Evolutionary conservation across 30 jellyfish, hydroid and myxozoan species (phyloP).

Genomic region (Turritopsis dohrnii): DNA sequence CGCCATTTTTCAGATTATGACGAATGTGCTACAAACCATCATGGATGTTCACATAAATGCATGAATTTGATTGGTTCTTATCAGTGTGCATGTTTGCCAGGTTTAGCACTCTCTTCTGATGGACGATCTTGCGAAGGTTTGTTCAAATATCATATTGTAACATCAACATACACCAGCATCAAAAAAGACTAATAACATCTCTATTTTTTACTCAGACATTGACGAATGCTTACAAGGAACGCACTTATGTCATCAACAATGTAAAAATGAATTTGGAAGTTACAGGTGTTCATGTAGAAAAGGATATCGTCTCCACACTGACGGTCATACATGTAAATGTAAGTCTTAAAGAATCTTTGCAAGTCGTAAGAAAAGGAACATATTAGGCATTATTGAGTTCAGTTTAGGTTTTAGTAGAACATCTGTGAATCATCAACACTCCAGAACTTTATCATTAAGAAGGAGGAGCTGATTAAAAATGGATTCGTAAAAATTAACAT

Average conservation of each 20-base stretch:
- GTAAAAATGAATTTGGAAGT: conserved; percentile 4
- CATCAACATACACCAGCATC: neutral
- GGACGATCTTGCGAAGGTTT: conserved; percentile 21
- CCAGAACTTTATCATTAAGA: too few species aligned
- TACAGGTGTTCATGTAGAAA: conserved; percentile 6
- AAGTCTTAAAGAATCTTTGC: too few species aligned
- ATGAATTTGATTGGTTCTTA: conserved; percentile 14
- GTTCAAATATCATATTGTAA: neutral
- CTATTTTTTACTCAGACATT: conserved; percentile 10
- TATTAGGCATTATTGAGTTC: neutral
- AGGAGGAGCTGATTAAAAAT: too few species aligned
- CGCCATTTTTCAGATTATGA: neutral
- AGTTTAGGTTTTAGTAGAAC: too few species aligned
- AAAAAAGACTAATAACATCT: neutral
- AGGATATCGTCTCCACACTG: neutral
- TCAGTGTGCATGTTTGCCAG: neutral
- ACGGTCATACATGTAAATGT: neutral
- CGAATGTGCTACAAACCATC: neutral
- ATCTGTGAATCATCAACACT: too few species aligned
- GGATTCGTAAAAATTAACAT: too few species aligned
- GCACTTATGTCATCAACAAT: conserved; percentile 1
- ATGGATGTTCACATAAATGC: conserved; percentile 28
- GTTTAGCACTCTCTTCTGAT: neutral
- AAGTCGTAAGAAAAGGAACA: neutral
- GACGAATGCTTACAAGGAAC: conserved; percentile 28